Percentiles rank a stretch among this genome's conserved stretches.
phyloP scores from a whole-genome alignment of 2,797 vertebrate species.

The Toxotes lorentzi region DNA sequence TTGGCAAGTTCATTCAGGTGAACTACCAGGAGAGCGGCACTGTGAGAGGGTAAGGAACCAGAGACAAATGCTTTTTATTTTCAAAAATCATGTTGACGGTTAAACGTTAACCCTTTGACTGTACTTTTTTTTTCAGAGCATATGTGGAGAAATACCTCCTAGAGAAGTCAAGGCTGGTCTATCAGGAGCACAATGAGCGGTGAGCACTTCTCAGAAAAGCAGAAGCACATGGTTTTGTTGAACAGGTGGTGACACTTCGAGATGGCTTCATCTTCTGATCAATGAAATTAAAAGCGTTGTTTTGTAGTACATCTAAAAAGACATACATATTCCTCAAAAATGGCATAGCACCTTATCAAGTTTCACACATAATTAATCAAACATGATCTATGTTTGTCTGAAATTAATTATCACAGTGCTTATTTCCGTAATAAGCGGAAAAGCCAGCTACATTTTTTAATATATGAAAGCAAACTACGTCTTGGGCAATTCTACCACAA shows the following conservation, averaged over 20 bases:
- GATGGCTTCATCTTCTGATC: neutral
- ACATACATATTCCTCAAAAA: neutral
- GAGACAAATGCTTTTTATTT: neutral
- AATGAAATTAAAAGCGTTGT: neutral
- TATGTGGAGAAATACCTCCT: conserved; percentile 99
- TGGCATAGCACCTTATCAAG: neutral
- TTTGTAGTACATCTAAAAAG: neutral
- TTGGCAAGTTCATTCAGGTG: conserved; percentile 99
- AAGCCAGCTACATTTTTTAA: neutral
- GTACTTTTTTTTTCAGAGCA: conserved; percentile 83
- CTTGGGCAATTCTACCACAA: neutral
- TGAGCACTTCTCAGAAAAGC: conserved; percentile 64
- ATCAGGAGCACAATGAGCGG: conserved; percentile 99
- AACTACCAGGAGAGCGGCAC: conserved; percentile 99
- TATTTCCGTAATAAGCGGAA: neutral
- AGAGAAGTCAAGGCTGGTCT: conserved; percentile 98
- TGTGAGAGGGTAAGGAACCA: conserved; percentile 92
- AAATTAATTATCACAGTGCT: neutral
- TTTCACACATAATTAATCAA: neutral
- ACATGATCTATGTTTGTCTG: neutral
- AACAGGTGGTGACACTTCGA: neutral
- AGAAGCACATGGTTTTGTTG: neutral
- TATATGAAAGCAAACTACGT: neutral
- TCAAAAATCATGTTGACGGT: neutral
- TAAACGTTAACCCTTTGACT: neutral